Evolutionary conservation across 2,888 invertebrate species (phyloP), one percentile per base, ranked within the genome.

Genomic region (Metellina segmentata): DNA sequence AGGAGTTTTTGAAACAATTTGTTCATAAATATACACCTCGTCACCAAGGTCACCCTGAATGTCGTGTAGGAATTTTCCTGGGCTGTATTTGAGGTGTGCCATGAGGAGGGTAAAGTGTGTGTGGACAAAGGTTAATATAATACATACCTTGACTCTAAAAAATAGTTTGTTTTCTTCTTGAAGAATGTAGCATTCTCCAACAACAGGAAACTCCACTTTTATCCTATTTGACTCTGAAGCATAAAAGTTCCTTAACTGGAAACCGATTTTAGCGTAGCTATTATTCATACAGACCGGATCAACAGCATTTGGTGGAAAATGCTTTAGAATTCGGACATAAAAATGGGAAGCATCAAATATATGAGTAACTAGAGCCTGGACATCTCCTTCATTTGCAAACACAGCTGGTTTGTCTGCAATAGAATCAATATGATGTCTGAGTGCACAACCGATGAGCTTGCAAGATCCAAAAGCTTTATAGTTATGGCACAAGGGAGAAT

Each of bases 391-490:
- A 93, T 94, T 95, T 83, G 93, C 94, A 90, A 94, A 95, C 16
- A 95, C 94, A 52, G 83, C 89, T n/a, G 95, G 95, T 6, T 96
- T 95, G 86, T 96, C 95, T 93, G 96, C 96, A 48, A 95, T 95
- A 7, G 96, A 94, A 90, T 96, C 95, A 13, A 97, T 94, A 7
- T 96, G 93, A 94, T 98, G 97, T 53, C 97, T 96, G 81, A 96
- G 95, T 20, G 94, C 93, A 94, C 97, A 97, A 75, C 95, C 95
- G 94, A 95, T 95, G 81, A 95, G 94, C 93, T 95, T 95, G 94
- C 97, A 97, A 87, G 95, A 95, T 7, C 97, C 97, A 93, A 97
- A 96, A 52, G 96, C 95, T 91, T 97, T 96, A 6, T 97, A 94
- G 89, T 95, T 96, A 20, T 96, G 95, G 94, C 97, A 97, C 13